Conservation (phyloP, 2,113 vertebrate species). For the Cephalopterus ornatus region DNA sequence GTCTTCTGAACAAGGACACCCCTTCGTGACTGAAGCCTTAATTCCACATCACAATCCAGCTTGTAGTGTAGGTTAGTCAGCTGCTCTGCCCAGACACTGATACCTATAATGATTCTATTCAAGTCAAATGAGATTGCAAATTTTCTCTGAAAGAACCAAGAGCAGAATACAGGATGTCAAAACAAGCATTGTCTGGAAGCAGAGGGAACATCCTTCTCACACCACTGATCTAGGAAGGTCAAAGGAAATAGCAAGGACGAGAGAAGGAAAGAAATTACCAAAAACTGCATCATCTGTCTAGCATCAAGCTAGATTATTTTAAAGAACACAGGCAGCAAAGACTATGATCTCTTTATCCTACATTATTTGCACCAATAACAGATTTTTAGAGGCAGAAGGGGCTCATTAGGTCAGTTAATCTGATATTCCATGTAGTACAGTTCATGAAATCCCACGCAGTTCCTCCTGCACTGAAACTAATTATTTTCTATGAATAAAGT, state of each 20-base stretch:
- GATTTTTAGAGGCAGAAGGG: not conserved
- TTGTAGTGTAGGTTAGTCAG: not conserved
- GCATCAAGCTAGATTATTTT: not conserved
- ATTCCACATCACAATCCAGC: not conserved
- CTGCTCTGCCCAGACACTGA: not conserved
- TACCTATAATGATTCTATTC: not conserved
- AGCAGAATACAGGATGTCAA: not conserved
- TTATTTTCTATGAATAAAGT: not conserved
- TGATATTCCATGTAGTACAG: not conserved
- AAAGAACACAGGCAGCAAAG: not conserved
- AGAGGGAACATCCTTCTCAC: not conserved
- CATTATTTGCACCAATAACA: not conserved
- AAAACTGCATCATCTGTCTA: not conserved
- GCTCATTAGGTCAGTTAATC: slow-evolving; percentile 7
- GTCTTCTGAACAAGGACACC: not conserved
- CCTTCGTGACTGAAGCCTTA: not conserved
- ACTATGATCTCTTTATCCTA: not conserved
- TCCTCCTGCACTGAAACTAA: not conserved
- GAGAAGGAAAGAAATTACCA: not conserved
- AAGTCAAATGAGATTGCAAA: not conserved
- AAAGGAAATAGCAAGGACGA: not conserved
- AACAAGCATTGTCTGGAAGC: not conserved
- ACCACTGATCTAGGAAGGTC: not conserved
- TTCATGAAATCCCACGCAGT: not conserved
- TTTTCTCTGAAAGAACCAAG: not conserved